phyloP scores from a whole-genome alignment of 2,888 invertebrate species.

The Pristionchus japonicus region DNA sequence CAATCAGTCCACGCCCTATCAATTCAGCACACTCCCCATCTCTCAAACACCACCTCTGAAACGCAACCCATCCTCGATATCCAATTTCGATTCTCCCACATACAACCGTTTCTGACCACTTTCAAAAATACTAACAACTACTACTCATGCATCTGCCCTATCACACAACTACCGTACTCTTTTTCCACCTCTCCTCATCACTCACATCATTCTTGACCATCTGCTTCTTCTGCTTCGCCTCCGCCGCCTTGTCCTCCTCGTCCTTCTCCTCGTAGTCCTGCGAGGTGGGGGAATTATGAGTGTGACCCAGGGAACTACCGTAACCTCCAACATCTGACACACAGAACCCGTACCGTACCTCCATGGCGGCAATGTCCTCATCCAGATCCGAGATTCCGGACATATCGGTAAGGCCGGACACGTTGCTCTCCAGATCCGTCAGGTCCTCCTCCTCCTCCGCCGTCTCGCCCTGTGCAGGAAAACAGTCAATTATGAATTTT shows the following conservation, averaged over 20 bases:
- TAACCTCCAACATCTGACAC: not conserved
- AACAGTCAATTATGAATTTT: too few relatives aligned
- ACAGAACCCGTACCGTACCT: slow-evolving; percentile 8
- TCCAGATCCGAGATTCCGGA: slow-evolving; percentile 71
- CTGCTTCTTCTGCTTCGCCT: slow-evolving; percentile 35
- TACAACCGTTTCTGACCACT: too few relatives aligned
- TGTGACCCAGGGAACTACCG: not conserved
- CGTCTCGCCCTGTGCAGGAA: slow-evolving; percentile 47
- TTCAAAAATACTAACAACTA: too few relatives aligned
- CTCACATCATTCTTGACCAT: slow-evolving; percentile 22
- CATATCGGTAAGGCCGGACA: slow-evolving; percentile 67
- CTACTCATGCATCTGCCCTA: too few relatives aligned
- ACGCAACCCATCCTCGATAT: too few relatives aligned
- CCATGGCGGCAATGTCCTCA: slow-evolving; percentile 57
- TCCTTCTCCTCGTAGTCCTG: slow-evolving; percentile 45
- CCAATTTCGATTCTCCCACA: too few relatives aligned
- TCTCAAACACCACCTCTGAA: not conserved
- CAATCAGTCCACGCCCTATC: too few relatives aligned
- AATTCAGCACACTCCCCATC: not conserved
- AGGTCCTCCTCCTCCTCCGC: slow-evolving; percentile 62
- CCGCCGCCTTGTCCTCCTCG: slow-evolving; percentile 45
- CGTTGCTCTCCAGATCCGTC: slow-evolving; percentile 69
- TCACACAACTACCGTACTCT: too few relatives aligned
- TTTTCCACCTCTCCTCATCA: not conserved
- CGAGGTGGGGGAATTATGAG: not conserved